A percentile compares a stretch with the other conserved stretches of the same genome.
Evolutionary conservation across 2,888 invertebrate species (phyloP).

Genomic region (Scaptomyza polygonia): DNA sequence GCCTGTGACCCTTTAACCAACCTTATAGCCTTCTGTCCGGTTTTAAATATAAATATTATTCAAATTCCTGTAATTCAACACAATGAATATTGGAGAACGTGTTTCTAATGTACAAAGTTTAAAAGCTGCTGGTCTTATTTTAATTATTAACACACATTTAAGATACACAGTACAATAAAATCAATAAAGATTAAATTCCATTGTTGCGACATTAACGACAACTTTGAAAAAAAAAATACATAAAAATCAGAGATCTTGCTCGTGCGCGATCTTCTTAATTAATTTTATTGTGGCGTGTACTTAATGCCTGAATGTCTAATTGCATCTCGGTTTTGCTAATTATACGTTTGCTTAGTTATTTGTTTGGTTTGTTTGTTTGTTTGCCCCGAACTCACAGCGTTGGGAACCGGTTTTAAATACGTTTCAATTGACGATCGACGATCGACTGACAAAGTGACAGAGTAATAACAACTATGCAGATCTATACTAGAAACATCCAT

Average conservation of each 20-base stretch:
- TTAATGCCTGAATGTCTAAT: constrained; percentile 44
- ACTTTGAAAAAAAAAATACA: not conserved
- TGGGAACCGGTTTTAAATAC: constrained; percentile 68
- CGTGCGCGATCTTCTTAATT: constrained; percentile 12
- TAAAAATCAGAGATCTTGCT: not conserved
- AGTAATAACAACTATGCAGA: constrained; percentile 22
- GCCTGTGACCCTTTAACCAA: not conserved
- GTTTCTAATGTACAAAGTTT: not conserved
- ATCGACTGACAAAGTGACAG: constrained; percentile 15
- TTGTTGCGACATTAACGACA: not conserved
- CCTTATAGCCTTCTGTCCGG: constrained; percentile 4
- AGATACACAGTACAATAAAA: not conserved
- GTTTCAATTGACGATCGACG: constrained; percentile 44
- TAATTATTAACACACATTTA: not conserved
- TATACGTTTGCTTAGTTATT: constrained; percentile 39
- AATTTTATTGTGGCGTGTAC: constrained; percentile 17
- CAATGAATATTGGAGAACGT: too few species aligned
- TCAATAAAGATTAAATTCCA: not conserved
- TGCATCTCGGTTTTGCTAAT: constrained; percentile 54
- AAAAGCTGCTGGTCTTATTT: constrained; percentile 2
- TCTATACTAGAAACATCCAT: constrained; percentile 3
- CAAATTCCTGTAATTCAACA: too few species aligned
- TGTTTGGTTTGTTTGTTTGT: constrained; percentile 24
- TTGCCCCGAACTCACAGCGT: constrained; percentile 15
- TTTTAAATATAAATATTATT: constrained; percentile 12